These are phyloP conservation scores for Drosophila parthenogenetica DNA, from an alignment of 2,888 invertebrate genomes.

Conservation along the genomic window DNA sequence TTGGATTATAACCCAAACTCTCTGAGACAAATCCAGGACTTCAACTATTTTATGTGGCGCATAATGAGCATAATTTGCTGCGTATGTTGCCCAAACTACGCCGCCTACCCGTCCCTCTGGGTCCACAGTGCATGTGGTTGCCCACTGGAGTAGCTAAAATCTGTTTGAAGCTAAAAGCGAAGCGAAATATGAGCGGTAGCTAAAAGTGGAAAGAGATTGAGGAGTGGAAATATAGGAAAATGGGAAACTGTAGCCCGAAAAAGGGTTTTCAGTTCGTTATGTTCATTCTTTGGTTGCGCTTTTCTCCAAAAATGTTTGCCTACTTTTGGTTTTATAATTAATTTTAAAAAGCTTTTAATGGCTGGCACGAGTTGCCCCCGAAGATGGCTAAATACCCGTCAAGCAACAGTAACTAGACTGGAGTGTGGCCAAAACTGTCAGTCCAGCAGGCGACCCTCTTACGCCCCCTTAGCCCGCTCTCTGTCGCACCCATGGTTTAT, in stretches of 20 bases:
- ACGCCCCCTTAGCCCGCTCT: not conserved
- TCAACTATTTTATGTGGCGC: constrained; percentile 69
- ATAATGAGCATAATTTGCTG: constrained; percentile 77
- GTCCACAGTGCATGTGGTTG: constrained; percentile 56
- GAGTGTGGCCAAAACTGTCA: constrained; percentile 19
- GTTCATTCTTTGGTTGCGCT: constrained; percentile 43
- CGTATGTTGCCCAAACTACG: constrained; percentile 42
- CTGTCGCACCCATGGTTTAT: not conserved
- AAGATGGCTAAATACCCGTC: constrained; percentile 27
- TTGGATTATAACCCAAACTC: too few species aligned
- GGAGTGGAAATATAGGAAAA: not conserved
- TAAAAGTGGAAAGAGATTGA: constrained; percentile 1
- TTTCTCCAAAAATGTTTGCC: constrained; percentile 64
- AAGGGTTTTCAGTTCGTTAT: constrained; percentile 71
- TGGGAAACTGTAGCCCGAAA: constrained; percentile 20
- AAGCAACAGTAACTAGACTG: constrained; percentile 10
- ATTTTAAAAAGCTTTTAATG: constrained; percentile 78
- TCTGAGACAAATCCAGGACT: constrained; percentile 7
- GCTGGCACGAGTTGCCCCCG: constrained; percentile 65
- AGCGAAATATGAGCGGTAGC: constrained; percentile 27
- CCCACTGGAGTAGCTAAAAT: constrained; percentile 69
- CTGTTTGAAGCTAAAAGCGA: constrained; percentile 75
- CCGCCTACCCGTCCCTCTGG: not conserved
- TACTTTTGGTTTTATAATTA: constrained; percentile 77
- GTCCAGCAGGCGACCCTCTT: not conserved